Conservation (phyloP, 2,888 invertebrate genomes). For the Leptinotarsa tumamoca region DNA sequence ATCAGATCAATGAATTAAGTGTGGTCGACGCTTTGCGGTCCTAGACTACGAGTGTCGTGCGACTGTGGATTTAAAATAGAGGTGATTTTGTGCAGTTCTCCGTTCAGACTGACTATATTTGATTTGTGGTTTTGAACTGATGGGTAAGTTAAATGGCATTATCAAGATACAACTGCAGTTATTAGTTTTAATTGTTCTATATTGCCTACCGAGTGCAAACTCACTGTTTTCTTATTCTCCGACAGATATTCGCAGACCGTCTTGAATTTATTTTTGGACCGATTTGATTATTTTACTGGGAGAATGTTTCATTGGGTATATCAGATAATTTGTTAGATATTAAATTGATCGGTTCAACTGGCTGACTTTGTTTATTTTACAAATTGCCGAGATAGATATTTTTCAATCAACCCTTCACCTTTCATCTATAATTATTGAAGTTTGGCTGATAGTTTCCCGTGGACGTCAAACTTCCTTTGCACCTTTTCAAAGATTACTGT, state of each 20-base stretch:
- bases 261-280: slow-evolving; percentile 22
- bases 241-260: slow-evolving; percentile 21
- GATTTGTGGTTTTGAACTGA: slow-evolving; percentile 18
- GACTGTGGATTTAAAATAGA: slow-evolving; percentile 5
- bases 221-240: slow-evolving; percentile 7
- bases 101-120: slow-evolving; percentile 4
- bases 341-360: slow-evolving; percentile 12
- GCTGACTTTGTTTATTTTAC: background rate
- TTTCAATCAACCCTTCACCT: background rate
- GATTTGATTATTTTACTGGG: slow-evolving; percentile 26
- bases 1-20: slow-evolving; percentile 20
- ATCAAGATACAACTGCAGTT: slow-evolving; percentile 23
- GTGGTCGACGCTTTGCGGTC: slow-evolving; percentile 3
- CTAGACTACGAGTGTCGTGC: slow-evolving; percentile 23
- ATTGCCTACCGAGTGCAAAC: slow-evolving; percentile 16
- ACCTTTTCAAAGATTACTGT: background rate
- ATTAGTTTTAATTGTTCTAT: slow-evolving; percentile 18
- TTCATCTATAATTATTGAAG: background rate
- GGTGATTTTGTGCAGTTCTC: slow-evolving; percentile 24
- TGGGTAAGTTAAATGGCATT: slow-evolving; percentile 22
- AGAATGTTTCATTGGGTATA: background rate
- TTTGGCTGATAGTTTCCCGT: slow-evolving; percentile 9
- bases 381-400: background rate
- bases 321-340: slow-evolving; percentile 18
- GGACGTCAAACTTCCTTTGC: slow-evolving; percentile 1